Conservation (phyloP, 1,140 invertebrate species). For the Myzus persicae region DNA sequence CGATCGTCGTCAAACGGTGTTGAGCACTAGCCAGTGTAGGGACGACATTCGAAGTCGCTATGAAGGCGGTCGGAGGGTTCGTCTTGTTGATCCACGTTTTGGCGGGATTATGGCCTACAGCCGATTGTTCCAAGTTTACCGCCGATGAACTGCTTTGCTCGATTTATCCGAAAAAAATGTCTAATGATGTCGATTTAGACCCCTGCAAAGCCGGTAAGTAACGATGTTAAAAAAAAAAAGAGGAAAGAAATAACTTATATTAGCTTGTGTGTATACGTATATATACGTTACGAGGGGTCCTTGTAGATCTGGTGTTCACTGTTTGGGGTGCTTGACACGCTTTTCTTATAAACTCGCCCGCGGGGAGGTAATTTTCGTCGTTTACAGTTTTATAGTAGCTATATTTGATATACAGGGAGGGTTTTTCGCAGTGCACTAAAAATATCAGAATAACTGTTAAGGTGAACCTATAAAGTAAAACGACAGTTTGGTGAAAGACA, state of each 20-base stretch:
- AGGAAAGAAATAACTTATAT: constrained; percentile 10
- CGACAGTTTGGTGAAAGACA: neutral
- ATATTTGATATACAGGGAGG: neutral
- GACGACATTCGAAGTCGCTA: neutral
- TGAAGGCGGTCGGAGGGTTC: constrained; percentile 1
- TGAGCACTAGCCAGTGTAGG: neutral
- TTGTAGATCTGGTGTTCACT: neutral
- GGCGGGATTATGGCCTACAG: constrained; percentile 65
- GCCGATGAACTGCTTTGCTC: constrained; percentile 74
- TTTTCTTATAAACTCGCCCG: neutral
- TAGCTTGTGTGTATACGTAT: neutral
- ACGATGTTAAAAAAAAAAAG: neutral
- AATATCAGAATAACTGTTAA: neutral
- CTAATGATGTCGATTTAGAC: constrained; percentile 81
- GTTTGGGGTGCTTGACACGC: constrained; percentile 32
- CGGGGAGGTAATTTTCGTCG: neutral
- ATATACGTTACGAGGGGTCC: neutral
- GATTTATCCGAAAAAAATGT: constrained; percentile 73
- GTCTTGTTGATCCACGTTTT: constrained; percentile 42
- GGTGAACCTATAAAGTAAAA: neutral
- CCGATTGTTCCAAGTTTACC: constrained; percentile 68
- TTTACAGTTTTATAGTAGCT: neutral
- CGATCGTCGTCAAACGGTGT: neutral
- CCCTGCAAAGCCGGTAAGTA: constrained; percentile 84
- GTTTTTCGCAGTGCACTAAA: neutral